Conservation (phyloP, 2,113 vertebrate species). For the Corapipo altera region DNA sequence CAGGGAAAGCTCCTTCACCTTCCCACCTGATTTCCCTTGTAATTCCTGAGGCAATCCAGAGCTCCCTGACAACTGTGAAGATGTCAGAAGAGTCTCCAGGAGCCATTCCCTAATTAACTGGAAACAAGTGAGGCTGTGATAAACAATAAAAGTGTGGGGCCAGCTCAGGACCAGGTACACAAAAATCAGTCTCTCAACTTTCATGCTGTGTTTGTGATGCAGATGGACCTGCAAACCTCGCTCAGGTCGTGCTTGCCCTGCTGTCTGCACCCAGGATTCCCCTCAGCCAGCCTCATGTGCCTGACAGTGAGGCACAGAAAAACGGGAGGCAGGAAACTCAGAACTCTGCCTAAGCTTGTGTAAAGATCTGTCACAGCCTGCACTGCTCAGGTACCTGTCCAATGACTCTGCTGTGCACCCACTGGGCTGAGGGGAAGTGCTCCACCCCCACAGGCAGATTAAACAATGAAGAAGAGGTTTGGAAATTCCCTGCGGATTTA, state of each 20-base stretch:
- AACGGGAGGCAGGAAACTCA: background rate
- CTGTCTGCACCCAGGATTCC: background rate
- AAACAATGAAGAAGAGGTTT: background rate
- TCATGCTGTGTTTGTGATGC: background rate
- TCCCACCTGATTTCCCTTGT: background rate
- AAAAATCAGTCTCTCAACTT: background rate
- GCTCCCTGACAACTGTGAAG: background rate
- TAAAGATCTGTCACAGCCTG: conserved; percentile 48
- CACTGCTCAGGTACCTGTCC: background rate
- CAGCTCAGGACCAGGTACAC: background rate
- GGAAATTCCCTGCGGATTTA: background rate
- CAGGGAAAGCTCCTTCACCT: background rate
- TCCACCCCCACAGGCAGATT: conserved; percentile 3
- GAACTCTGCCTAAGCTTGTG: conserved; percentile 26
- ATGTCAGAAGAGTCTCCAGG: background rate
- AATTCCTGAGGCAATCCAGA: background rate
- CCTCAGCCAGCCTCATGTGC: background rate
- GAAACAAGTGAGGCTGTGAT: background rate
- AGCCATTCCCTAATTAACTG: background rate
- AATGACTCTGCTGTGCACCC: background rate
- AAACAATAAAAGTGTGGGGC: background rate
- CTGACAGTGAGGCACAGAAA: background rate
- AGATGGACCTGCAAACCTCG: background rate
- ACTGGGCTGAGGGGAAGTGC: background rate
- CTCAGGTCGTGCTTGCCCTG: background rate